Conservation (phyloP, 2,797 vertebrate species). For the Nannoperca australis region DNA sequence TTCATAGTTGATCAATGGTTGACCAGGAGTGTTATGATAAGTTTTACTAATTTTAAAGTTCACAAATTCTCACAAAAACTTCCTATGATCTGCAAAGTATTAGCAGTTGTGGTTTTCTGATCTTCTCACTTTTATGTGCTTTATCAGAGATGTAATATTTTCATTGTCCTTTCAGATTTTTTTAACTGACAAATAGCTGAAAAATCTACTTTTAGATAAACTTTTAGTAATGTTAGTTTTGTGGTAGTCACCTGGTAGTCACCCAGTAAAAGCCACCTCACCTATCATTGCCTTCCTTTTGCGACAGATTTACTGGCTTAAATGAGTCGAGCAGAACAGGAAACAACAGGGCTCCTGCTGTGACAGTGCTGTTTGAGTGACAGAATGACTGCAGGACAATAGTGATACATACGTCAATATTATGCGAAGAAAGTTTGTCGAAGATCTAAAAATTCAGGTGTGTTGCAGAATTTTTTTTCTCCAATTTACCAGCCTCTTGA, state of each 20-base stretch:
- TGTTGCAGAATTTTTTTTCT: slow-evolving; percentile 14
- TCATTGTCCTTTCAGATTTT: background rate
- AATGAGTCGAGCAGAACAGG: slow-evolving; percentile 23
- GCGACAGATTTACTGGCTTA: slow-evolving; percentile 11
- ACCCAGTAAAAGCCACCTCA: slow-evolving; percentile 11
- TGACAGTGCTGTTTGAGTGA: slow-evolving; percentile 41
- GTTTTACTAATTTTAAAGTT: too few relatives aligned
- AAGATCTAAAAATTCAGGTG: slow-evolving; percentile 28
- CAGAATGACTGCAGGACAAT: slow-evolving; percentile 36
- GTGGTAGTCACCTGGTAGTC: background rate
- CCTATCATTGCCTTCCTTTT: slow-evolving; percentile 23
- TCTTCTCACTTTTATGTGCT: background rate
- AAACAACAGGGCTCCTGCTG: slow-evolving; percentile 41
- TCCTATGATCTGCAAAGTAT: background rate
- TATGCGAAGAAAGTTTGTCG: slow-evolving; percentile 27
- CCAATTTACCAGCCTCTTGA: slow-evolving; percentile 18
- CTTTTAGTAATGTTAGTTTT: slow-evolving; percentile 3
- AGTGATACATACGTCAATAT: slow-evolving; percentile 29
- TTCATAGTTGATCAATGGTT: slow-evolving; percentile 44
- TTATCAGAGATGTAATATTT: background rate
- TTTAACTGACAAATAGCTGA: background rate
- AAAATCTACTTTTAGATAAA: background rate
- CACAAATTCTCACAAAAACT: background rate
- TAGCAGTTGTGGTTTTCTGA: background rate
- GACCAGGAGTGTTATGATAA: slow-evolving; percentile 42